Percentiles rank a stretch among this genome's conserved stretches.
These are phyloP conservation scores for Ochropleura leucogaster DNA, from an alignment of 2,888 invertebrate genomes.

Conservation along the genomic window DNA sequence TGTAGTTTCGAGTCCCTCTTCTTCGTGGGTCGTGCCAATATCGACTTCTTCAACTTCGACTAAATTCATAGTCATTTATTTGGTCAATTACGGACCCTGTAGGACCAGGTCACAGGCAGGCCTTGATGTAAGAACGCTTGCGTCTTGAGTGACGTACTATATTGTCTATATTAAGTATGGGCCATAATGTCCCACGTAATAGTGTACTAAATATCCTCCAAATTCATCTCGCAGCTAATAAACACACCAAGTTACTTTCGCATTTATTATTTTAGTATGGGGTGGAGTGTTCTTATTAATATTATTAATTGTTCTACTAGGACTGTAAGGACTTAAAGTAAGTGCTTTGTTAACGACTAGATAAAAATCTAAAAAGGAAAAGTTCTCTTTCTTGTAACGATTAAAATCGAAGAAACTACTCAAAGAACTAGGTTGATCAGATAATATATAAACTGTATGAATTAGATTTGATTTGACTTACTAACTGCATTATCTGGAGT, in stretches of 20 bases:
- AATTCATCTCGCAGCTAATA: not conserved
- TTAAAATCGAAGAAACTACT: not conserved
- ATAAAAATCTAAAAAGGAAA: slow-evolving; percentile 11
- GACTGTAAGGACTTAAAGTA: slow-evolving; percentile 23
- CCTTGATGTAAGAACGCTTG: no score
- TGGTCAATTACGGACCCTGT: no score
- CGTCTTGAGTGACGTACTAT: no score
- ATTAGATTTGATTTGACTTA: no score
- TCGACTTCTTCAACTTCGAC: not conserved
- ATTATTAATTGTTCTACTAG: slow-evolving; percentile 6
- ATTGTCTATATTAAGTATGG: no score
- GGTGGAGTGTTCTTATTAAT: slow-evolving; percentile 12
- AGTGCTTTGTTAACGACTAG: slow-evolving; percentile 16
- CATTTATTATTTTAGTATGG: not conserved
- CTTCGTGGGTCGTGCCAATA: not conserved
- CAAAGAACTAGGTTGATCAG: not conserved
- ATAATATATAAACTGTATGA: no score
- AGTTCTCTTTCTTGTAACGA: not conserved
- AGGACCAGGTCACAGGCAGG: no score
- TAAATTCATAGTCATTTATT: no score
- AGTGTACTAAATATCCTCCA: not conserved
- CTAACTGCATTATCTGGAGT: not conserved
- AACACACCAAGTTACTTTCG: not conserved
- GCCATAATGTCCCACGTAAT: not conserved
- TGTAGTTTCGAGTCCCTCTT: not conserved